A percentile compares a stretch with the other conserved stretches of the same genome.
These are phyloP conservation scores for Natator depressus DNA, from an alignment of 2,113 vertebrate species.

Conservation along the genomic window DNA sequence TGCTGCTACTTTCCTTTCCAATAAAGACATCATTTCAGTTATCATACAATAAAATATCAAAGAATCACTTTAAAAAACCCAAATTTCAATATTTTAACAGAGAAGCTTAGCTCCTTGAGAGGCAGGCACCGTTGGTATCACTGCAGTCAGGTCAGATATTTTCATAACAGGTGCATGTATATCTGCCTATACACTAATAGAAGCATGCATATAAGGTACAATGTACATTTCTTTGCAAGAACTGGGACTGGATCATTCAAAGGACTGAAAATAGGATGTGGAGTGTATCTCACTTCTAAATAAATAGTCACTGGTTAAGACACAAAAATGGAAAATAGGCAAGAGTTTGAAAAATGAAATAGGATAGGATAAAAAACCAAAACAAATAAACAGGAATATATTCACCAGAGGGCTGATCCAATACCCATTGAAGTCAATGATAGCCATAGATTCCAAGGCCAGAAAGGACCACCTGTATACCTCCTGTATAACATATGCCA, in stretches of 20 bases:
- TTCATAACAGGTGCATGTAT: background rate
- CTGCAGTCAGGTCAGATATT: background rate
- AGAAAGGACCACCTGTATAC: background rate
- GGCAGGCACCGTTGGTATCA: background rate
- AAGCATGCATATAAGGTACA: accelerated
- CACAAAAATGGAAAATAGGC: background rate
- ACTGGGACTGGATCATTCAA: background rate
- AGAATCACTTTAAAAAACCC: background rate
- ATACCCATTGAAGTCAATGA: background rate
- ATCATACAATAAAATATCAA: background rate
- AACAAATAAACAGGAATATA: background rate
- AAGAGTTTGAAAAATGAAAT: background rate
- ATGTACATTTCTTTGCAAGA: background rate
- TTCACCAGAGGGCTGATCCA: background rate
- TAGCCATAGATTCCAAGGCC: background rate
- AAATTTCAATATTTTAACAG: background rate
- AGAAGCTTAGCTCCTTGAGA: background rate
- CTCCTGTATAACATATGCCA: background rate
- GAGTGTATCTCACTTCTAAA: background rate
- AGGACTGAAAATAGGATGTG: background rate
- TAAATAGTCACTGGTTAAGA: background rate
- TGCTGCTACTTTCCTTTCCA: background rate
- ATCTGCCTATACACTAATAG: background rate
- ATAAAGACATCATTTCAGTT: background rate
- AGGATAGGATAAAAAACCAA: background rate